A percentile compares a stretch with the other conserved stretches of the same genome.
phyloP scores from a whole-genome alignment of 2,113 vertebrate genomes.

The Ceyx cyanopectus region DNA sequence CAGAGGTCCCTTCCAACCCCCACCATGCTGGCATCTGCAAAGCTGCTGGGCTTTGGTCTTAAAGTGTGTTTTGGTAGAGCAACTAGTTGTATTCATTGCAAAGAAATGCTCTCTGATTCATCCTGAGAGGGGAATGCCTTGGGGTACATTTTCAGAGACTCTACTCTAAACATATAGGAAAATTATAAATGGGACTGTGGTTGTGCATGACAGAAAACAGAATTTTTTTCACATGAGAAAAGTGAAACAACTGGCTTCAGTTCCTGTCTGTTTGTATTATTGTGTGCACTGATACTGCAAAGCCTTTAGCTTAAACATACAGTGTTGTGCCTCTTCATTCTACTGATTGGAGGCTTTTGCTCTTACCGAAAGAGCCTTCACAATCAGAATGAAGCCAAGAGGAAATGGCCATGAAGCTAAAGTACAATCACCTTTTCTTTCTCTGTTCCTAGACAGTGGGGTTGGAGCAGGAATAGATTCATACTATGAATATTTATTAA shows the following conservation, averaged over 20 bases:
- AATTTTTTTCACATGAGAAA: background rate
- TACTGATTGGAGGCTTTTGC: background rate
- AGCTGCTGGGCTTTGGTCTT: background rate
- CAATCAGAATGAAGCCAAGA: background rate
- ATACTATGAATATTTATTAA: conserved; percentile 97
- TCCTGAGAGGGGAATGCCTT: background rate
- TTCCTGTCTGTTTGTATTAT: background rate
- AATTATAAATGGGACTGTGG: background rate
- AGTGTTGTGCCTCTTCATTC: background rate
- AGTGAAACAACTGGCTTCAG: background rate
- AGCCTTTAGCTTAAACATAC: background rate
- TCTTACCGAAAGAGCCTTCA: background rate
- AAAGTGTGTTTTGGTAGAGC: background rate
- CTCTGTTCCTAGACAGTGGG: conserved; percentile 87
- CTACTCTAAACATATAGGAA: background rate
- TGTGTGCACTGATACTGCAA: background rate
- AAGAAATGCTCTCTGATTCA: background rate
- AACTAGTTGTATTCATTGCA: background rate
- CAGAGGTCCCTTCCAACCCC: background rate
- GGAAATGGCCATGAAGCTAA: background rate
- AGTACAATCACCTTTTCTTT: background rate
- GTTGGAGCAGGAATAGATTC: conserved; percentile 98
- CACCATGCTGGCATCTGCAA: background rate
- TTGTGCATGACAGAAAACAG: background rate
- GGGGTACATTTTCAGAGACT: background rate